These are phyloP conservation scores for Protodeltote pygarga DNA, from an alignment of 2,888 invertebrate species.

Conservation along the genomic window DNA sequence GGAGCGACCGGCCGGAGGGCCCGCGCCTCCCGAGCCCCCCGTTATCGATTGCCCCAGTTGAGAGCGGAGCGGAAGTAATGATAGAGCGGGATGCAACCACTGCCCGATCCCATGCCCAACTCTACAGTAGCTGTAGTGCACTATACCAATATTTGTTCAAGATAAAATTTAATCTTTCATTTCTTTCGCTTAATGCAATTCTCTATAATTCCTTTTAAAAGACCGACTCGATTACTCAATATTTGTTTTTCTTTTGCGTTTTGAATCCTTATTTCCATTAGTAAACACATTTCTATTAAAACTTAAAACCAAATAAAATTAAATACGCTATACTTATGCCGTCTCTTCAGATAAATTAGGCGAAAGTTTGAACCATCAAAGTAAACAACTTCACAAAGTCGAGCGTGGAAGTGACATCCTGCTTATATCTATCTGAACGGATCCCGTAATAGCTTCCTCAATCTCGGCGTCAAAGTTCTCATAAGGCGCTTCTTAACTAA, in stretches of 20 bases:
- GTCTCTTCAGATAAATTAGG: constrained; percentile 71
- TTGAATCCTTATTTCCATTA: background rate
- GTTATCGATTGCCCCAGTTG: constrained; percentile 90
- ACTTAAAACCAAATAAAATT: constrained; percentile 23
- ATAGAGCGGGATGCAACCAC: constrained; percentile 86
- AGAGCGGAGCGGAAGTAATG: constrained; percentile 86
- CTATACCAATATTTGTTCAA: constrained; percentile 79
- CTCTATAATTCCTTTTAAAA: constrained; percentile 50
- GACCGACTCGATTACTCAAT: constrained; percentile 32
- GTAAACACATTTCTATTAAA: background rate
- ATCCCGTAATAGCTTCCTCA: constrained; percentile 86
- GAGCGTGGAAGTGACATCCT: constrained; percentile 84
- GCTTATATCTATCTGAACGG: constrained; percentile 85
- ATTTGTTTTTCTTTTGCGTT: constrained; percentile 6
- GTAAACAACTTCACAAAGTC: constrained; percentile 84
- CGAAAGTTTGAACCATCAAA: constrained; percentile 80
- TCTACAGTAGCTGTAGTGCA: constrained; percentile 78
- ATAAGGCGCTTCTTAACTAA: constrained; percentile 86
- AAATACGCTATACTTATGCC: constrained; percentile 50
- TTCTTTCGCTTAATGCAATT: constrained; percentile 65
- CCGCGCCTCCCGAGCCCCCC: constrained; percentile 63
- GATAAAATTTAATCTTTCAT: constrained; percentile 79
- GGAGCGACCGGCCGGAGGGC: constrained; percentile 62
- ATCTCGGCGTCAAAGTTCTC: constrained; percentile 86
- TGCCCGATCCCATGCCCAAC: constrained; percentile 80